Evolutionary conservation across 2,113 vertebrate genomes (phyloP).

Genomic region (Callipepla squamata): DNA sequence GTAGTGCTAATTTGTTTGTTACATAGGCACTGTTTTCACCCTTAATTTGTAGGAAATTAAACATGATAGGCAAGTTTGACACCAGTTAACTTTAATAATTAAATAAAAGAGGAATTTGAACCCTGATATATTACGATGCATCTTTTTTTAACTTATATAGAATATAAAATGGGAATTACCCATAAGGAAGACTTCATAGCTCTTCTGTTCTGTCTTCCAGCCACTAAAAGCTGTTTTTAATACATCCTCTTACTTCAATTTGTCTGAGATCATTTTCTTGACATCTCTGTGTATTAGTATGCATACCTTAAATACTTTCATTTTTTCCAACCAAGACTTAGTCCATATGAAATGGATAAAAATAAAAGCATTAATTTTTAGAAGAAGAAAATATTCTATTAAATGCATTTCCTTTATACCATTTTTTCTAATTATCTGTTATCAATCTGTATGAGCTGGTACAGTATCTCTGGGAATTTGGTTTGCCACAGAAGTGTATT

Average conservation of each 20-base stretch:
- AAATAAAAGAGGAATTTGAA: background rate
- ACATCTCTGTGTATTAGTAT: background rate
- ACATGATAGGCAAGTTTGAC: background rate
- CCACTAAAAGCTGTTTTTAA: background rate
- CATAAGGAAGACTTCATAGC: background rate
- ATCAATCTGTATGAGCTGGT: background rate
- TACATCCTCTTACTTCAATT: background rate
- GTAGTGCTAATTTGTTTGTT: background rate
- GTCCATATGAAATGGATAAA: background rate
- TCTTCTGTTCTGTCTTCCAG: background rate
- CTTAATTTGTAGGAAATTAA: conserved; percentile 34
- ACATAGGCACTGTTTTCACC: background rate
- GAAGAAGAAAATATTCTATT: background rate
- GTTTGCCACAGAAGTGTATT: background rate
- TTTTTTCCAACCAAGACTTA: background rate
- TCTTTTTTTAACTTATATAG: background rate
- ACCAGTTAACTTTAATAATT: background rate
- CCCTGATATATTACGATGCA: too few species aligned
- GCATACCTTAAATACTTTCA: background rate
- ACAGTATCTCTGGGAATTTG: background rate
- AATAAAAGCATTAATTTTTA: background rate
- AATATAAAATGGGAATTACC: background rate
- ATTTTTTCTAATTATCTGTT: background rate
- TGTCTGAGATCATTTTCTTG: background rate
- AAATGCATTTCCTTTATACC: background rate